These are phyloP conservation scores for Latheticus oryzae DNA, from an alignment of 2,888 invertebrate genomes.

Conservation along the genomic window DNA sequence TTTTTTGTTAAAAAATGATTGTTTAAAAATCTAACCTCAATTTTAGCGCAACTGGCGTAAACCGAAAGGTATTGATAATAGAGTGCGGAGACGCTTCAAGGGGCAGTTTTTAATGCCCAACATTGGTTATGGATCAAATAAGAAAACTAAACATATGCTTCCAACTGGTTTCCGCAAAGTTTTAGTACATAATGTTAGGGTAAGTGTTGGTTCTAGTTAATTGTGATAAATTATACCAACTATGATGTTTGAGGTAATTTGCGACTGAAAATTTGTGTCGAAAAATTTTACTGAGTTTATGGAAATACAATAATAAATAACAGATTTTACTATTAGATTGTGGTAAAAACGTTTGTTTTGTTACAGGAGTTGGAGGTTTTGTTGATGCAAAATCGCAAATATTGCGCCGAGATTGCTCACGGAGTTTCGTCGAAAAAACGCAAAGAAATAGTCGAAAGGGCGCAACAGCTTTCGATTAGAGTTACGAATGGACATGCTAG, in stretches of 20 bases:
- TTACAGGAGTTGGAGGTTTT: slow-evolving; percentile 93
- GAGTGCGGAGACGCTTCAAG: slow-evolving; percentile 98
- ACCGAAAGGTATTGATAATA: slow-evolving; percentile 99
- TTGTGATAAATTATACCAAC: slow-evolving; percentile 21
- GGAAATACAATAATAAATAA: background rate
- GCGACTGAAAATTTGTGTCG: slow-evolving; percentile 63
- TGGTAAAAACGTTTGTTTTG: no score
- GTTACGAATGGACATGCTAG: slow-evolving; percentile 97
- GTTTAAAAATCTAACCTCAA: slow-evolving; percentile 8
- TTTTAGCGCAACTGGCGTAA: slow-evolving; percentile 96
- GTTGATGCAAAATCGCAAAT: slow-evolving; percentile 98
- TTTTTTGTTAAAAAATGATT: slow-evolving; percentile 5
- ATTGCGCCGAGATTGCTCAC: slow-evolving; percentile 98
- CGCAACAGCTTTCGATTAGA: slow-evolving; percentile 94
- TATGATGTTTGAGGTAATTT: slow-evolving; percentile 65
- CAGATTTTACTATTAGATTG: slow-evolving; percentile 3
- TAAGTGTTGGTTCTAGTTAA: slow-evolving; percentile 60
- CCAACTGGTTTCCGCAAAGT: slow-evolving; percentile 99
- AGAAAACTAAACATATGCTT: slow-evolving; percentile 95
- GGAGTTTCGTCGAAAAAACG: slow-evolving; percentile 98
- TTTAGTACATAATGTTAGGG: slow-evolving; percentile 86
- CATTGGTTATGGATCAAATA: slow-evolving; percentile 98
- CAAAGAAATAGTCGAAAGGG: slow-evolving; percentile 95
- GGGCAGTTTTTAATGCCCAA: slow-evolving; percentile 99
- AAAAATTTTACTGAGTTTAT: slow-evolving; percentile 54